Base-by-base conservation (phyloP, 2,797 vertebrate species). In the Lates japonicus region DNA sequence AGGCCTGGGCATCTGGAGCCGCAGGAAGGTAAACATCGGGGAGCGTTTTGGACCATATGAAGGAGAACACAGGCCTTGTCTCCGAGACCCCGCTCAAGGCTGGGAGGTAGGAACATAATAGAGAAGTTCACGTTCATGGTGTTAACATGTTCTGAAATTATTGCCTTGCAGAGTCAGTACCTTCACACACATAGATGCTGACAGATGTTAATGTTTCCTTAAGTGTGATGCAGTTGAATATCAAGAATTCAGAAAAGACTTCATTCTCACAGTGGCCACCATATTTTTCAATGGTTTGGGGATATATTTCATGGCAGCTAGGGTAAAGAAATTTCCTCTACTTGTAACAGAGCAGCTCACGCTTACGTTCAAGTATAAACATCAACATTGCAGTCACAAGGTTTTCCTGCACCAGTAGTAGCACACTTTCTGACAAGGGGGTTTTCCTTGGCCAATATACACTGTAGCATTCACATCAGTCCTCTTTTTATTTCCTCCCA, bases 41-140 rank as follows among this genome's bases (percentile, higher is more conserved):
- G 97, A 99, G 90, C 96, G 95, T 63, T 97, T 99, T 77, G 98
- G 98, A 90, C 98, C 98, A 16, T 98, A 97, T n/a, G 86, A 96
- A 66, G 97, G 97, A 87, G 96, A 97, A 83, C 96, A 95, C 78
- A 92, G 88, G 44, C 85, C 95, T 57, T 92, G 87, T 87, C 95
- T 97, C 70, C 95, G 94, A 90, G 96, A 97, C 69, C 94, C 95
- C 42, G 90, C 87, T 82, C 97, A 95, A 2, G 97, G 96, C 92
- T 99, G 97, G 97, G 96, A 99, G 98, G 98, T 99, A 99, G 93
- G 97, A 87, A 76, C 51, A 39, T 7, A 19, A 37, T 1, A 29
- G 25, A 59, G 29, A 2, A 25, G 1, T 59, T 51, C 0, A 12
- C 49, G 16, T 65, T 19, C 11, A 39, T 52, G 3, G 58, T 39